Evolutionary conservation across 2,113 vertebrate genomes (phyloP).

Genomic region (Lynx canadensis): DNA sequence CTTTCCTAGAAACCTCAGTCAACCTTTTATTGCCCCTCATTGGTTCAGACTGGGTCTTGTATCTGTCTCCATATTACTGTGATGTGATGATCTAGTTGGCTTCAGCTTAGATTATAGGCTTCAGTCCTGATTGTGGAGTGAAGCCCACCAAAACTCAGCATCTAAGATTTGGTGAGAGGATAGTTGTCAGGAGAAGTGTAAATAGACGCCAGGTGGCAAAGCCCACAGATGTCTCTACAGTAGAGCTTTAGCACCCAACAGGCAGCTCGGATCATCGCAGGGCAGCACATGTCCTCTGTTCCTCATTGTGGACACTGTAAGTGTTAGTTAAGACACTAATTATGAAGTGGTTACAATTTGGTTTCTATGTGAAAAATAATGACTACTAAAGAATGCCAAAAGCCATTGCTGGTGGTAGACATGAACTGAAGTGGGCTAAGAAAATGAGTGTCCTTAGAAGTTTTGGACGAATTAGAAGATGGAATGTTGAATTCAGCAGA

Average conservation of each 20-base stretch:
- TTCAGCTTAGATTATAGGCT: background rate
- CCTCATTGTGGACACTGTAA: background rate
- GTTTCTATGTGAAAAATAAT: background rate
- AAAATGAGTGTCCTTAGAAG: background rate
- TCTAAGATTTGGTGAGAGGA: background rate
- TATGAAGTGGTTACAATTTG: background rate
- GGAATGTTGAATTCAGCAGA: background rate
- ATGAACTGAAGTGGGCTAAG: background rate
- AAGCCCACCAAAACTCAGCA: background rate
- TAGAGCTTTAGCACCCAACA: background rate
- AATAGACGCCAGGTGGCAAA: background rate
- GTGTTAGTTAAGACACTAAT: background rate
- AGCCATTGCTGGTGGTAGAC: background rate
- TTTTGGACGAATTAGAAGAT: background rate
- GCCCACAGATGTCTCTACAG: background rate
- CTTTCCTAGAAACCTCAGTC: background rate
- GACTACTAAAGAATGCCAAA: background rate
- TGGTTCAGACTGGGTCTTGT: background rate
- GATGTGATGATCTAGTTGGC: background rate
- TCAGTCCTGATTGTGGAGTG: background rate
- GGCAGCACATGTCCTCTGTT: background rate
- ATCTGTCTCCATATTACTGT: background rate
- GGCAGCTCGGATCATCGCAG: background rate
- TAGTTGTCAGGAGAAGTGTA: background rate
- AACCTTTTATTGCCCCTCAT: background rate